These are phyloP conservation scores for Taurulus bubalis DNA, from an alignment of 2,113 vertebrate species.

Conservation along the genomic window DNA sequence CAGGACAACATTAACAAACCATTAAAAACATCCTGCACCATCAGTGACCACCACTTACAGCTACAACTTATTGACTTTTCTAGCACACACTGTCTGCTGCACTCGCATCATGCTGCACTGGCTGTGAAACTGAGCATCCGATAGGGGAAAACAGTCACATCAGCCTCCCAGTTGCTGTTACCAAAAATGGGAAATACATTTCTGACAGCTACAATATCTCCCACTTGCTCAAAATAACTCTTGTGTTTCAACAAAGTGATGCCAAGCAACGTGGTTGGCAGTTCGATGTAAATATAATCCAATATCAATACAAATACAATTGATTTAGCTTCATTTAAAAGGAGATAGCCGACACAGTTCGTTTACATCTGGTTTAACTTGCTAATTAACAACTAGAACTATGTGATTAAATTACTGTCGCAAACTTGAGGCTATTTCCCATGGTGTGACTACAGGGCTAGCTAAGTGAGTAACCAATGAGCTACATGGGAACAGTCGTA, in stretches of 20 bases:
- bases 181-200: constrained; percentile 16
- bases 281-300: constrained; percentile 19
- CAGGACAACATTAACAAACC: constrained; percentile 26
- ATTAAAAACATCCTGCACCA: constrained; percentile 11
- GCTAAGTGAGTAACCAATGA: background rate
- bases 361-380: constrained; percentile 1
- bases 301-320: constrained; percentile 13
- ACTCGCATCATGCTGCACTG: background rate
- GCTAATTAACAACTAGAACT: constrained; percentile 3
- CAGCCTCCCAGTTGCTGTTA: constrained; percentile 3
- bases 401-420: constrained; percentile 3
- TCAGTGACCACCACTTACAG: constrained; percentile 8
- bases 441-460: background rate
- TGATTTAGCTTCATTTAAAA: constrained; percentile 17
- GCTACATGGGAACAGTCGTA: background rate
- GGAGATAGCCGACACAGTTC: background rate
- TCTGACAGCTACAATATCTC: constrained; percentile 31
- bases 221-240: background rate
- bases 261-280: background rate
- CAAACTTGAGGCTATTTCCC: background rate
- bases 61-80: background rate
- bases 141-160: background rate
- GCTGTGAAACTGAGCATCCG: background rate
- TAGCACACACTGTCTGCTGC: background rate
- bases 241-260: constrained; percentile 1